Conservation (phyloP, 2,797 vertebrate genomes). For the Scolopax bukidnonensis region DNA sequence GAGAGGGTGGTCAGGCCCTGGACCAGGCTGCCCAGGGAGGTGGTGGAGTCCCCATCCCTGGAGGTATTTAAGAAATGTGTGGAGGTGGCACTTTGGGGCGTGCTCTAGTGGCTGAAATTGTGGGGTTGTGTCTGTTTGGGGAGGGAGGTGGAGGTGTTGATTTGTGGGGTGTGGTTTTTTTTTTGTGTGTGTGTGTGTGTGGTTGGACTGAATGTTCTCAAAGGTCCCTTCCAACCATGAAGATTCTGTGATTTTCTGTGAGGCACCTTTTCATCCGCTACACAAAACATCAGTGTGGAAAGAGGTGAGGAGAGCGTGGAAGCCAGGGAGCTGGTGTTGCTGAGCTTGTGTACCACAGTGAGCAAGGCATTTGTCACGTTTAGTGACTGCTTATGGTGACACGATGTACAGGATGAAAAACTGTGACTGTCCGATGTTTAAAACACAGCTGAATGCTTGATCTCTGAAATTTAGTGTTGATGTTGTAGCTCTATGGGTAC, state of each 20-base stretch:
- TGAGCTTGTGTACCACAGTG: neutral
- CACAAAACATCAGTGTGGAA: neutral
- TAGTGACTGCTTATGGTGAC: neutral
- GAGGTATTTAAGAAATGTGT: too few species aligned
- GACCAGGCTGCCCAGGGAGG: too few species aligned
- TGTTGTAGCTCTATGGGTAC: neutral
- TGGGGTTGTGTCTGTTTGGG: too few species aligned
- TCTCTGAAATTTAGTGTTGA: constrained; percentile 15
- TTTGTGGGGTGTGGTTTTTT: too few species aligned
- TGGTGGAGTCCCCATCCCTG: too few species aligned
- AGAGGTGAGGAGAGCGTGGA: neutral
- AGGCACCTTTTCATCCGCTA: neutral
- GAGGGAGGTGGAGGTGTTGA: too few species aligned
- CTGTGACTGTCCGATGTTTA: constrained; percentile 21
- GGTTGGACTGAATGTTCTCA: too few species aligned
- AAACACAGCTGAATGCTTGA: neutral
- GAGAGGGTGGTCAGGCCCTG: too few species aligned
- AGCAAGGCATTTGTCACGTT: neutral
- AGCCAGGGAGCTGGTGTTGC: neutral
- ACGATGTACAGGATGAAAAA: neutral
- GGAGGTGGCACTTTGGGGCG: too few species aligned
- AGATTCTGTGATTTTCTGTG: neutral
- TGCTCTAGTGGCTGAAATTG: too few species aligned
- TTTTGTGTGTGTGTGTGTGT: too few species aligned
- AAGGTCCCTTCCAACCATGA: too few species aligned